Base-by-base conservation (phyloP, 2,888 invertebrate species). In the Dastarcus helophoroides region DNA sequence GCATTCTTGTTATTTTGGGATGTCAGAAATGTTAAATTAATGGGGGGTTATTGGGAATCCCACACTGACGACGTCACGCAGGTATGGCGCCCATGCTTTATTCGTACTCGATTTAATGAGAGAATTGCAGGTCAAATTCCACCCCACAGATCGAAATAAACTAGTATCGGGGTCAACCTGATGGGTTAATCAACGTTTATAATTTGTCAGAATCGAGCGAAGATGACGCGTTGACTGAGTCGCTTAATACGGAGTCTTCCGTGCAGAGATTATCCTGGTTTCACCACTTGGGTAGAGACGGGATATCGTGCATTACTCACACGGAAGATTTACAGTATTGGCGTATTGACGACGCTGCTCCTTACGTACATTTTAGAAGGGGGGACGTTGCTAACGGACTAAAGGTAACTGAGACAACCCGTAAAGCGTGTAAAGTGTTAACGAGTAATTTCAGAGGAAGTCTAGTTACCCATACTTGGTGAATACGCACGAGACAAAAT, bases 151-250 rank as follows among this genome's bases (percentile, higher is more conserved):
- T 50, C 60, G 69, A 2, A 75, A 82, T 53, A 57, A 67, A 4
- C 49, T 93, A 31, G 73, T 78, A 8, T 74, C 85, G 0, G 84
- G 86, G 0, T 79, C 86, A 2, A 70, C 75, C n/a, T 0, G 91
- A 93, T 58, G 89, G 90, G 0, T 65, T 93, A 9, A 71, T 91
- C 2, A 91, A 91, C 60, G 53, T 86, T 2, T 93, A 77, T 58
- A 80, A 91, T 56, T 65, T 91, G 12, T 67, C 69, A 27, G 69
- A 86, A 51, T 47, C 63, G 0, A 63, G 59, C 0, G 91, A 91
- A 62, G 85, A 88, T 33, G 81, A 85, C 46, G 90, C 91, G 0
- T 62, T 93, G 2, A 60, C 63, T 8, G 76, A 73, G 45, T 79
- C 83, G 0, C 64, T 88, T 14, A 90, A 89, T 51, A 74, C 82